Evolutionary conservation across 2,888 invertebrate species (phyloP), one percentile per base, ranked within the genome.

Genomic region (Agrotis puta): DNA sequence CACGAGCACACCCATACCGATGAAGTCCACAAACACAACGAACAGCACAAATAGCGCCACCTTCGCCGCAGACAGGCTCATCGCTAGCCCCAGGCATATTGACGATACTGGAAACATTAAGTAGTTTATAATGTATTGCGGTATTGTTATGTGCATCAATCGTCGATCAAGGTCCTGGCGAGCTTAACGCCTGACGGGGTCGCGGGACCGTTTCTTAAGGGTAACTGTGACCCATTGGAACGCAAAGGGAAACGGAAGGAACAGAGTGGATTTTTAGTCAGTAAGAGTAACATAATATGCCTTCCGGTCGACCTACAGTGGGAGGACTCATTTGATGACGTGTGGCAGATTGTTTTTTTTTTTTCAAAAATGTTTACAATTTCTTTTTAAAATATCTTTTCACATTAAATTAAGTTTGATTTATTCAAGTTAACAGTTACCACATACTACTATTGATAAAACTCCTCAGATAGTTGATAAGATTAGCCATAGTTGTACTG

Each of bases 1-100:
- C 61, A 99, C 98, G 33, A 98, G 92, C 54, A 99, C 92, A 7
- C 99, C 99, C 63, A 98, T 97, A 73, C 98, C 98, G 78, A 99
- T 98, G 91, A 99, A 99, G 95, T 99, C 99, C 18, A 99, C 97
- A 91, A 99, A 98, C 62, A 99, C 97, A 27, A 99, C 98, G 95
- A 99, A 99, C 39, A 99, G 94, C 64, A 99, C 97, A 92, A 99
- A 98, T 86, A 98, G 97, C 67, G 98, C 88, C 89, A 98, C 98
- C 88, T 97, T 97, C 77, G 96, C 90, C 86, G 97, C 96, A 67
- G 96, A 96, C 81, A 99, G 95, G 20, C 97, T 96, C 88, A 99
- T 96, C 16, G 98, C 98, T 84, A 98, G 91, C 0, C 98, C 98
- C 92, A 99, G 99, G 64, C 98, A 98, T 88, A 99, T 95, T n/a